A percentile compares a stretch with the other conserved stretches of the same genome.
Conservation (phyloP, 2,888 invertebrate species). For the Mayetiola destructor region DNA sequence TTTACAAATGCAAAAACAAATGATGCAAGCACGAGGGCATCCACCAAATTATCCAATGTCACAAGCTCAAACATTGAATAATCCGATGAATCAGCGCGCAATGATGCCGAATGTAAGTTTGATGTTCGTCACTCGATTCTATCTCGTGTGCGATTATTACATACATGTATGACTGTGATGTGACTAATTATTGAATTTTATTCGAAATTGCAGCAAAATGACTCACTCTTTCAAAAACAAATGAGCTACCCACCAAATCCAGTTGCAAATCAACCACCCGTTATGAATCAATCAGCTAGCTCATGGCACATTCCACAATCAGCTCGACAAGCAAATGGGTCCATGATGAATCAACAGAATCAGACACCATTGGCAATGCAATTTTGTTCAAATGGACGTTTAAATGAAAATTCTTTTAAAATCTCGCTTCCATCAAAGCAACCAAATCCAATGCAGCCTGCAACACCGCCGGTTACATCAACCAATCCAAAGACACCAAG, state of each 20-base stretch:
- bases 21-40: constrained; percentile 31
- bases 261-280: constrained; percentile 19
- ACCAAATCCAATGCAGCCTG: background rate
- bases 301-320: constrained; percentile 60
- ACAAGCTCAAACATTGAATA: background rate
- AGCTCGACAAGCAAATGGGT: constrained; percentile 36
- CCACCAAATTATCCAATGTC: background rate
- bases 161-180: too few species aligned
- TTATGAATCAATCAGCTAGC: constrained; percentile 26
- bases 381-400: constrained; percentile 9
- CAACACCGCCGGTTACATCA: constrained; percentile 41
- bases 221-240: constrained; percentile 33
- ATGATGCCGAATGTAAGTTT: constrained; percentile 35
- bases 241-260: constrained; percentile 25
- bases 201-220: constrained; percentile 24
- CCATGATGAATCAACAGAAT: background rate
- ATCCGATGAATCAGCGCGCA: constrained; percentile 20
- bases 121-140: too few species aligned
- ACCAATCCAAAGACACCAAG: constrained; percentile 77
- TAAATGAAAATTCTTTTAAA: constrained; percentile 27
- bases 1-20: constrained; percentile 27
- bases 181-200: background rate
- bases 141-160: too few species aligned
- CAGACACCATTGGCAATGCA: constrained; percentile 6
- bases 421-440: constrained; percentile 32